Evolutionary conservation across 2,888 invertebrate genomes (phyloP), one percentile per base, ranked within the genome.

Genomic region (Drosophila eohydei): DNA sequence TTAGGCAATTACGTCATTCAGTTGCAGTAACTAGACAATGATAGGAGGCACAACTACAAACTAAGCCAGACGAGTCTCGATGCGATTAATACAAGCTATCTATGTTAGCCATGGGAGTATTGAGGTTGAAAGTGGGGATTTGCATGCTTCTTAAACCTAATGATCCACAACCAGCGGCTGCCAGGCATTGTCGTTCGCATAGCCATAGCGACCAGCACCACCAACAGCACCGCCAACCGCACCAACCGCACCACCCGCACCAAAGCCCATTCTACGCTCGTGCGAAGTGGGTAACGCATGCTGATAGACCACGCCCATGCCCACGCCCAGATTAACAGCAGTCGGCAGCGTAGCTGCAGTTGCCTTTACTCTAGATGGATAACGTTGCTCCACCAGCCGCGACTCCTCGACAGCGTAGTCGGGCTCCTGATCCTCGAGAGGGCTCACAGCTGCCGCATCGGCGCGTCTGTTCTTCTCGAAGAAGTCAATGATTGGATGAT

Each of bases 401-500:
- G 81, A 69, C 43, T 83, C 76, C 16, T 63, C 72, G n/a, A 50
- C 64, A n/a, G 73, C 78, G 21, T 66, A 81, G 48, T 78, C 68
- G 0, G 28, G 26, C 11, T 55, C 38, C 16, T 34, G 41, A 11
- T 56, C 55, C 34, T 46, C 46, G 30, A 7, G 38, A 2, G 32
- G 3, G 9, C 43, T 3, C 12, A 8, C 64, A 57, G 51, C 71
- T 32, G 56, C 64, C 30, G 64, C 64, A 71, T 73, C 79, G 9
- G 74, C 28, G 48, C 58, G 58, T 14, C 58, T 12, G 30, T 58
- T 58, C 58, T 93, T 93, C 75, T 94, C 95, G 91, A 96, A 96
- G 91, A 96, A 97, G 88, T 96, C 96, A 78, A 96, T 96, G 54
- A 97, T 97, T 2, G 96, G 96, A 92, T 97, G 97, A 85, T 97